Evolutionary conservation across 2,797 vertebrate genomes (phyloP), one percentile per base, ranked within the genome.

Genomic region (Threskiornis aethiopicus): DNA sequence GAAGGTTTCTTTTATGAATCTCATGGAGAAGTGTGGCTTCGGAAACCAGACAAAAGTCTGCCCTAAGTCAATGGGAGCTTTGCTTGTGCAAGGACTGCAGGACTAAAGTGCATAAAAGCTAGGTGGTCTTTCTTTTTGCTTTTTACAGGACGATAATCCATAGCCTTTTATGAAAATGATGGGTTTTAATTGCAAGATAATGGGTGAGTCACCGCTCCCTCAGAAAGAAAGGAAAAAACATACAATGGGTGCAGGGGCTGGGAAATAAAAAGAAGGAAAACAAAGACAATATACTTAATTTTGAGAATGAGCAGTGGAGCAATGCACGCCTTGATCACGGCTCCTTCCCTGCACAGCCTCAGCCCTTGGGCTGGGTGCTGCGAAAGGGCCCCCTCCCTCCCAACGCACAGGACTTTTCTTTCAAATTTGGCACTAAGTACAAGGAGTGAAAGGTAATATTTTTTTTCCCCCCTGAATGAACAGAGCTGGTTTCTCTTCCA

Each of bases 401-500:
- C 54, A 6, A 6, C 0, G 5, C 55, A 31, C 31, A 44, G 15
- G 15, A 31, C 22, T 55, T 52, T 7, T 70, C 20, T 73, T 76
- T 76, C 47, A 58, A 21, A 39, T 79, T 70, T 81, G 44, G 19
- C 52, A 54, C n/a, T n/a, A 76, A 59, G 11, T 9, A 33, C 21
- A 31, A 62, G 59, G 24, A 82, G 5, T 12, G 12, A 72, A 87
- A 84, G 16, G 10, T 29, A n/a, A 5, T 11, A 5, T 49, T 24
- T 24, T 49, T 26, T 47, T 28, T 21, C 41, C 41, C 41, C 41
- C 1, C 6, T 11, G 9, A 78, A 61, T 15, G 41, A 78, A 24
- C 39, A 17, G 65, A 69, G 31, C 46, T 26, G 47, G 54, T 61
- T 64, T 25, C 39, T 51, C 35, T 75, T 95, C 98, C 98, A 98